These are phyloP conservation scores for Fulica atra DNA, from an alignment of 2,113 vertebrate genomes.

Conservation along the genomic window DNA sequence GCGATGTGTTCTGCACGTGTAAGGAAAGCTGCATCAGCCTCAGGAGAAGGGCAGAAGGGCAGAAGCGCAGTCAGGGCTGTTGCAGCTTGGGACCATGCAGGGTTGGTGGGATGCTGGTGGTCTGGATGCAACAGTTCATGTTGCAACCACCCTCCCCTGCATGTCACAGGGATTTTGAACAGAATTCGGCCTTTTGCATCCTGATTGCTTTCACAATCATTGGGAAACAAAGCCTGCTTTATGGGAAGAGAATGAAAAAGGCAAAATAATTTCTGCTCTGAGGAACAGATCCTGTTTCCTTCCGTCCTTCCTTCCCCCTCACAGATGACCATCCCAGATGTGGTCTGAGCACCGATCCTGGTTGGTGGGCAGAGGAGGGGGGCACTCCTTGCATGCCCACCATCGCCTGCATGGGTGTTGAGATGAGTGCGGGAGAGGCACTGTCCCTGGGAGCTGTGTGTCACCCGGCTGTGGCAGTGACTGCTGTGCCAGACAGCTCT, in stretches of 20 bases:
- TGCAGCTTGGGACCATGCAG: rapidly evolving
- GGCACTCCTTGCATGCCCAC: background rate
- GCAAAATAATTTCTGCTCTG: background rate
- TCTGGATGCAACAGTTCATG: background rate
- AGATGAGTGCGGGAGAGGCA: background rate
- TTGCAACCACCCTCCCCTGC: background rate
- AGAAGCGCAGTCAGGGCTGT: rapidly evolving
- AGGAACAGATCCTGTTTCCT: background rate
- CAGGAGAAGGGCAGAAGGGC: background rate
- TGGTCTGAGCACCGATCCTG: background rate
- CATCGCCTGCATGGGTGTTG: rapidly evolving
- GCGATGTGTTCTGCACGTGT: background rate
- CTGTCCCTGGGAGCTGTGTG: background rate
- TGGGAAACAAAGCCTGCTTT: constrained; percentile 7
- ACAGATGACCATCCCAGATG: background rate
- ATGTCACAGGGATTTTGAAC: background rate
- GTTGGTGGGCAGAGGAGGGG: rapidly evolving
- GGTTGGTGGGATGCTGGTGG: background rate
- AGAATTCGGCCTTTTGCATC: background rate
- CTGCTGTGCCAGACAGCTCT: background rate
- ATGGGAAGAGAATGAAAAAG: background rate
- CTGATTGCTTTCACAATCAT: background rate
- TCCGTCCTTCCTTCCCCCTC: background rate
- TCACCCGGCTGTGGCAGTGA: background rate
- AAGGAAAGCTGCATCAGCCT: background rate